Conservation (phyloP, 2,888 invertebrate genomes). For the Maniola hyperantus region DNA sequence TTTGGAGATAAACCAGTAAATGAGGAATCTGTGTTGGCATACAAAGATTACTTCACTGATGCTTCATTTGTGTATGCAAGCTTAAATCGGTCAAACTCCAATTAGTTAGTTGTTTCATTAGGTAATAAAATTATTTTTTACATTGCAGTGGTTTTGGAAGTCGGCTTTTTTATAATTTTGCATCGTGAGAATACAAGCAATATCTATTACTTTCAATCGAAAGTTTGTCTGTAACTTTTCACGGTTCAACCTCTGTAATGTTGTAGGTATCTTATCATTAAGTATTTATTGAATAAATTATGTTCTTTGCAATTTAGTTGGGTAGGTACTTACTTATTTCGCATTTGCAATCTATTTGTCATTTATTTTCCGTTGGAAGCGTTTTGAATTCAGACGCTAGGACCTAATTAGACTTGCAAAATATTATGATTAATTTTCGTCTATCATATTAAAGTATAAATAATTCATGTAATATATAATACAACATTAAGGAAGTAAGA, state of each 20-base stretch:
- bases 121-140: too few relatives aligned
- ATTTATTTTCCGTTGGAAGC: neutral
- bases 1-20: constrained; percentile 49
- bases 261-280: too few relatives aligned
- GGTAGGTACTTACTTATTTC: too few relatives aligned
- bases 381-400: constrained; percentile 19
- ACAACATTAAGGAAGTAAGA: constrained; percentile 28
- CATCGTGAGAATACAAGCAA: too few relatives aligned
- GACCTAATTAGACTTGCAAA: constrained; percentile 25
- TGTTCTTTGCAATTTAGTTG: too few relatives aligned
- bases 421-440: constrained; percentile 21
- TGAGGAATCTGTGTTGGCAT: constrained; percentile 11
- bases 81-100: constrained; percentile 48
- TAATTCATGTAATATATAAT: constrained; percentile 27
- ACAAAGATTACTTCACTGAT: constrained; percentile 58
- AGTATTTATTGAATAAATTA: too few relatives aligned
- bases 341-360: neutral
- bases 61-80: constrained; percentile 47
- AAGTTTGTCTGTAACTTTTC: too few relatives aligned
- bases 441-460: constrained; percentile 30
- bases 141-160: too few relatives aligned
- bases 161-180: too few relatives aligned
- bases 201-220: too few relatives aligned
- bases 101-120: too few relatives aligned
- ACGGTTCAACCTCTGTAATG: too few relatives aligned